Percentiles rank a stretch among this genome's conserved stretches.
Evolutionary conservation across 2,888 invertebrate genomes (phyloP).

Genomic region (Pecten maximus): DNA sequence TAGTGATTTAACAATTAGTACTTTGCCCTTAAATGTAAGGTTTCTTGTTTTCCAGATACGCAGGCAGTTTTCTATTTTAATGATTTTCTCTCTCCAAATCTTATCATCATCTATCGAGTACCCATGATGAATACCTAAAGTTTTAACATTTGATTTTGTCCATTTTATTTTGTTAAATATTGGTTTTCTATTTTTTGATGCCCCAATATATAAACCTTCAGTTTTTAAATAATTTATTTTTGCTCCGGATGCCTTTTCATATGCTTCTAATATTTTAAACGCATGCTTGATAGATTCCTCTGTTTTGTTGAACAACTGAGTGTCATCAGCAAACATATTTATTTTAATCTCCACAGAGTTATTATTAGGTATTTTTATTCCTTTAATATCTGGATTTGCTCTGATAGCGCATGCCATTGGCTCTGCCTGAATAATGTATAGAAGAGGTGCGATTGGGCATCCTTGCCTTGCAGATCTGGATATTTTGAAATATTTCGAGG

Average conservation of each 20-base stretch:
- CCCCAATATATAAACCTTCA: not conserved
- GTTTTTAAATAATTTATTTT: not conserved
- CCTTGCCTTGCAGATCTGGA: slow-evolving; percentile 27
- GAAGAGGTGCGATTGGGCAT: slow-evolving; percentile 21
- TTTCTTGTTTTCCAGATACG: not conserved
- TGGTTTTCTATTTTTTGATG: not conserved
- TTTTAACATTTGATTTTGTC: not conserved
- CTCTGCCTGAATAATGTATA: not conserved
- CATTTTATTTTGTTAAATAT: not conserved
- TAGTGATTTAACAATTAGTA: not conserved
- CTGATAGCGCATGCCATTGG: not conserved
- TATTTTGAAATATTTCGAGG: not conserved
- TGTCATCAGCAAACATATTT: slow-evolving; percentile 37
- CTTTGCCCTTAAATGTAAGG: not conserved
- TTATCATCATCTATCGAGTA: not conserved
- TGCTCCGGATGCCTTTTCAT: not conserved
- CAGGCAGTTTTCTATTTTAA: not conserved
- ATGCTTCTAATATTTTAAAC: not conserved
- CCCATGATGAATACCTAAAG: not conserved
- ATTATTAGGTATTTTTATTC: not conserved
- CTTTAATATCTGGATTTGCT: not conserved
- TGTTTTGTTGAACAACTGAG: not conserved
- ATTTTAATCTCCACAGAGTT: not conserved
- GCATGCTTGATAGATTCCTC: not conserved
- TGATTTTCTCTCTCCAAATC: too few species aligned